Percentiles rank a stretch among this genome's conserved stretches.
phyloP scores from a whole-genome alignment of 2,113 vertebrate genomes.

The Urocolius indicus region DNA sequence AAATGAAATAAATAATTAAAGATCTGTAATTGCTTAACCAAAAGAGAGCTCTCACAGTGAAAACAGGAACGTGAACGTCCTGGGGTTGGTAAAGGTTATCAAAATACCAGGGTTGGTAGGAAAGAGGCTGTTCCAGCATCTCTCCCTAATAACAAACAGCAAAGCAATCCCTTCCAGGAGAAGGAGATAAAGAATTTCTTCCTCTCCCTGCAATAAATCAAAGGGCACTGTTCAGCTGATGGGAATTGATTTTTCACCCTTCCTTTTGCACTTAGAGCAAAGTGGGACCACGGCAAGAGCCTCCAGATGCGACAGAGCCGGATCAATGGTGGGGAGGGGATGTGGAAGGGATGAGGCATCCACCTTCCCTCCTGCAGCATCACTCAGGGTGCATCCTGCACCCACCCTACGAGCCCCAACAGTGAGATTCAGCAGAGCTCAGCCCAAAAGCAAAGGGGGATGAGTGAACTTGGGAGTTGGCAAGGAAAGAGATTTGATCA shows the following conservation, averaged over 20 bases:
- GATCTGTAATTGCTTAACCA: neutral
- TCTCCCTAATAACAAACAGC: conserved; percentile 7
- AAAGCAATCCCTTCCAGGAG: conserved; percentile 32
- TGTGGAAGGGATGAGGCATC: rapidly evolving
- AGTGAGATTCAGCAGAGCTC: neutral
- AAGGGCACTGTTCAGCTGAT: conserved; percentile 53
- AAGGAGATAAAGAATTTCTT: conserved; percentile 66
- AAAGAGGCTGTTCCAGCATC: neutral
- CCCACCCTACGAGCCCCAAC: rapidly evolving
- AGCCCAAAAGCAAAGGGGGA: neutral
- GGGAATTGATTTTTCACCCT: conserved; percentile 73
- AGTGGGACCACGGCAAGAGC: rapidly evolving
- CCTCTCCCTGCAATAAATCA: conserved; percentile 69
- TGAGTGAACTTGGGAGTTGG: rapidly evolving
- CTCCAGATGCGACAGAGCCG: neutral
- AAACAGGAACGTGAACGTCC: neutral
- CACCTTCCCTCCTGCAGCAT: neutral
- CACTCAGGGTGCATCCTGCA: neutral
- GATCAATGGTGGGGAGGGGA: conserved; percentile 15
- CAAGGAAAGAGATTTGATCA: neutral
- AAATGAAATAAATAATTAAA: neutral
- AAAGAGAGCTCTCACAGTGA: neutral
- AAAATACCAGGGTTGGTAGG: conserved; percentile 29
- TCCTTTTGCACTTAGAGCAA: neutral
- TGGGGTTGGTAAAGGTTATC: conserved; percentile 56